Evolutionary conservation across 2,797 vertebrate species (phyloP), one percentile per base, ranked within the genome.

Genomic region (Dryobates pubescens): DNA sequence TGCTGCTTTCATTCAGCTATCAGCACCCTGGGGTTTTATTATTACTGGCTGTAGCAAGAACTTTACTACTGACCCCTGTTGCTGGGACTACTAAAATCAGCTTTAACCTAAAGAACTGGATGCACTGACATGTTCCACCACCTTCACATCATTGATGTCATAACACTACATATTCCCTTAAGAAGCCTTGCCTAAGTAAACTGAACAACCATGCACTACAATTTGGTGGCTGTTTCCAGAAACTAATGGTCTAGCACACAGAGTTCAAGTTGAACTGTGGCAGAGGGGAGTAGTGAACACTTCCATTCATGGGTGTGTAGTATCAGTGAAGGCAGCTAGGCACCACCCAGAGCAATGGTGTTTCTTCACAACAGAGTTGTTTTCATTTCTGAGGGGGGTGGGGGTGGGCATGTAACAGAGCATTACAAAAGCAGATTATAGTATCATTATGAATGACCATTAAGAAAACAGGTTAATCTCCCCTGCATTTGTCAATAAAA

Each of bases 401-500:
- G 41, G 41, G 16, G 41, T 7, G 41, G 15, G 41, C 41, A 43
- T 12, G 56, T 56, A 94, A 76, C 32, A 72, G 9, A 88, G 64
- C 56, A 73, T 86, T 90, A 73, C 63, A 67, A 89, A 34, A 81
- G 34, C 65, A 82, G 22, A 91, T 90, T 77, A 71, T 34, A 64
- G 36, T 54, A 89, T 34, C n/a, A 72, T n/a, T 82, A 49, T 59
- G 88, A 91, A 82, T 86, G 54, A 89, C 68, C 30, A 88, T 75
- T 93, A 95, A 76, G 34, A 38, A 80, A 90, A 82, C 76, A 95
- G 58, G 67, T 89, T 86, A 58, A 94, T 93, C 43, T 85, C 72
- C 41, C 22, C 54, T 24, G 36, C 56, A 72, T 78, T 82, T 84
- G 34, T 78, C 61, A 77, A 30, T 77, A 77, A 84, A 59, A 83